These are phyloP conservation scores for Megaceryle maxima DNA, from an alignment of 2,113 vertebrate species.

Conservation along the genomic window DNA sequence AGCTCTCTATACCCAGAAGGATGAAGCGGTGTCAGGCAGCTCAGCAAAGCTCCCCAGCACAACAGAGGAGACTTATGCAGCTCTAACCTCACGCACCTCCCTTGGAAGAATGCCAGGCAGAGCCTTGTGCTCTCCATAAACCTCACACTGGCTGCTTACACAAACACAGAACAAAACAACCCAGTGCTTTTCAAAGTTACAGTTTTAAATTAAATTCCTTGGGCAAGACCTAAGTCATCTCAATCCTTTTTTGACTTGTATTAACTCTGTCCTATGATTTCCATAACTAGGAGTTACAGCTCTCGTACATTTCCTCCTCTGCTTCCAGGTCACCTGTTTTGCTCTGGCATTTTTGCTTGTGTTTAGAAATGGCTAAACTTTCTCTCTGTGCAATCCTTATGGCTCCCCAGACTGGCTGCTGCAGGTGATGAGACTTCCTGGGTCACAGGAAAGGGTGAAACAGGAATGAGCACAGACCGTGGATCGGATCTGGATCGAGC, in stretches of 20 bases:
- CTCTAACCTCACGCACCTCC: not conserved
- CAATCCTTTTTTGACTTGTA: not conserved
- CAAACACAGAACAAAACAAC: constrained; percentile 9
- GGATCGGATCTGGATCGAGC: not conserved
- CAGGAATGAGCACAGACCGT: fast-evolving
- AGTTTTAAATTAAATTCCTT: constrained; percentile 13
- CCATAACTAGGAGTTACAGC: not conserved
- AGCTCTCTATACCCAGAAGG: not conserved
- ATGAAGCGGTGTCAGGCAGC: not conserved
- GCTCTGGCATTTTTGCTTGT: not conserved
- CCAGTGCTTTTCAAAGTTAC: not conserved
- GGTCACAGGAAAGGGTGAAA: fast-evolving
- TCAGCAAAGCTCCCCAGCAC: not conserved
- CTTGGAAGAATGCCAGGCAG: not conserved
- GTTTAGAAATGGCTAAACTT: not conserved
- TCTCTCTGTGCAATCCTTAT: not conserved
- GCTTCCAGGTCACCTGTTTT: not conserved
- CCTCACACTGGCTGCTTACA: not conserved
- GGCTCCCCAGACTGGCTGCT: not conserved
- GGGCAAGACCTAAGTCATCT: not conserved
- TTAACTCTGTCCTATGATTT: not conserved
- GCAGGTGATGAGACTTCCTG: not conserved
- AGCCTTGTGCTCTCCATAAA: not conserved
- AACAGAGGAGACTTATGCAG: not conserved
- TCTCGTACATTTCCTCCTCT: not conserved